A percentile compares a stretch with the other conserved stretches of the same genome.
These are phyloP conservation scores for Spialia ferax DNA, from an alignment of 2,888 invertebrate genomes.

Conservation along the genomic window DNA sequence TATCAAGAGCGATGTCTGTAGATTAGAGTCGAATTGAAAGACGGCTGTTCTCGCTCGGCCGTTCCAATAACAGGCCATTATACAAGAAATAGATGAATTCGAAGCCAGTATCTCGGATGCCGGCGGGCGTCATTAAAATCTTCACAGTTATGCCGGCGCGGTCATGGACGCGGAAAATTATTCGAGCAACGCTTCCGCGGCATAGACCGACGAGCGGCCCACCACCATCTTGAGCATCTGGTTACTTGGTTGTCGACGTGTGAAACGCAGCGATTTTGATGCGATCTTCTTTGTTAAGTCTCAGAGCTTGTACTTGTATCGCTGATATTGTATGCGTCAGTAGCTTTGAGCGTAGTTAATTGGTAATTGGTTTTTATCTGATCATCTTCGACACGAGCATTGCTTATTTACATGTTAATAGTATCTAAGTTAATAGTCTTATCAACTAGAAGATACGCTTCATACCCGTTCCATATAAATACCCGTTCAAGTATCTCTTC, in stretches of 20 bases:
- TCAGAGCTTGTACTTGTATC: not conserved
- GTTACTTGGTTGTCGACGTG: constrained; percentile 40
- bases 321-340: not conserved
- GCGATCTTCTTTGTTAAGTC: constrained; percentile 6
- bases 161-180: constrained; percentile 84
- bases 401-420: not conserved
- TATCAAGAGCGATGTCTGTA: constrained; percentile 15
- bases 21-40: constrained; percentile 32
- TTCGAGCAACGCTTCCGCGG: constrained; percentile 71
- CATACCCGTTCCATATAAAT: too few species aligned
- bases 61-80: constrained; percentile 37
- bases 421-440: too few species aligned
- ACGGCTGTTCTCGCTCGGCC: constrained; percentile 31
- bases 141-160: constrained; percentile 71
- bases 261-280: constrained; percentile 29
- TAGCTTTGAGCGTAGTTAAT: not conserved
- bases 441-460: too few species aligned
- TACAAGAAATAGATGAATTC: constrained; percentile 43
- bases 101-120: constrained; percentile 40
- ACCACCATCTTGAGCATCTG: constrained; percentile 44
- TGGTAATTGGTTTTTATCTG: not conserved
- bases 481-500: too few species aligned
- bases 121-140: constrained; percentile 52
- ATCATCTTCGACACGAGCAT: not conserved
- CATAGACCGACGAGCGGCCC: constrained; percentile 22